phyloP scores from a whole-genome alignment of 2,113 vertebrate species.

The Ophiodon elongatus region DNA sequence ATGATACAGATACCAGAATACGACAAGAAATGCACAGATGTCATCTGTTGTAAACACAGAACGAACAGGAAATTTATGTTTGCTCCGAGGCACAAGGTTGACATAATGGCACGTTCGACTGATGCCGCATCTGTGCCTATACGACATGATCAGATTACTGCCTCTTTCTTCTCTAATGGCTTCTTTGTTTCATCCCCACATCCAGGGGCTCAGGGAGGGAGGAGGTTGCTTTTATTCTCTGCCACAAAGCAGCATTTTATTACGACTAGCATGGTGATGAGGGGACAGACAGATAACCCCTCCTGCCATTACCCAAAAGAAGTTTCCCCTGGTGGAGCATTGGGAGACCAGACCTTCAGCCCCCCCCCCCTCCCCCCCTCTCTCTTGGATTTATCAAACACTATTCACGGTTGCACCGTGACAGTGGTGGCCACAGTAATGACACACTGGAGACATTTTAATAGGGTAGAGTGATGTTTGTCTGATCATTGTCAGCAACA shows the following conservation, averaged over 20 bases:
- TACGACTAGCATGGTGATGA: conserved; percentile 49
- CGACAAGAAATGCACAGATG: conserved; percentile 4
- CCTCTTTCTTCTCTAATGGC: conserved; percentile 62
- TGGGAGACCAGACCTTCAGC: conserved; percentile 20
- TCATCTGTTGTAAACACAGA: conserved; percentile 34
- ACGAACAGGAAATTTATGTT: conserved; percentile 37
- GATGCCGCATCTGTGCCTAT: conserved; percentile 44
- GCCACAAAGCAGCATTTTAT: conserved; percentile 62
- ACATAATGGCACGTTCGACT: conserved; percentile 53
- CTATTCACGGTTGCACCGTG: conserved; percentile 19
- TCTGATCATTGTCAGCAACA: conserved; percentile 56
- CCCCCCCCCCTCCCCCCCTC: background rate
- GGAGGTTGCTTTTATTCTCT: conserved; percentile 47
- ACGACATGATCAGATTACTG: conserved; percentile 71
- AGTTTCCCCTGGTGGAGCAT: background rate
- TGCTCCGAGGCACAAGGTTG: conserved; percentile 23
- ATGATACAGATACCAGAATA: conserved; percentile 20
- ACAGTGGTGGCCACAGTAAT: conserved; percentile 10
- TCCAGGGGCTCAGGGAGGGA: conserved; percentile 7
- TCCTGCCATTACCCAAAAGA: conserved; percentile 11
- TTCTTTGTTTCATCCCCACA: conserved; percentile 33
- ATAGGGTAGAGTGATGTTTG: conserved; percentile 35
- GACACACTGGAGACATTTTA: conserved; percentile 39
- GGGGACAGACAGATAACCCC: conserved; percentile 33
- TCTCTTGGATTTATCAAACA: conserved; percentile 21